phyloP scores from a whole-genome alignment of 1,140 invertebrate species.

The Globodera rostochiensis region DNA sequence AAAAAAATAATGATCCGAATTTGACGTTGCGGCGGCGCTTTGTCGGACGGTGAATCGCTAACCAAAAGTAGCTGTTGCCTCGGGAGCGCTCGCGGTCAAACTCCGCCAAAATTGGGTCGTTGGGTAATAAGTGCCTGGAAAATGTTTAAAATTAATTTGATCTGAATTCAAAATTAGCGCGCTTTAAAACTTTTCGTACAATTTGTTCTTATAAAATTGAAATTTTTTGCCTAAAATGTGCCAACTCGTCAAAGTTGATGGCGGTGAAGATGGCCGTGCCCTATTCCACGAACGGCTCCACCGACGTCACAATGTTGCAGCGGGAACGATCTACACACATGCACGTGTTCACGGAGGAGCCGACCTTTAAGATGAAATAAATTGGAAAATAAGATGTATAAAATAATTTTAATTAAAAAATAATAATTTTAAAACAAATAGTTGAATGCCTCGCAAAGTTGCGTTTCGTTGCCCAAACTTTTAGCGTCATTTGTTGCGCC shows the following conservation, averaged over 20 bases:
- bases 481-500: conserved; percentile 2
- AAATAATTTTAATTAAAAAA: background rate
- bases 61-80: background rate
- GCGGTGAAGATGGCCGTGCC: conserved; percentile 33
- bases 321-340: conserved; percentile 33
- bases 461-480: conserved; percentile 33
- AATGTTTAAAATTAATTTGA: conserved; percentile 6
- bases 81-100: conserved; percentile 20
- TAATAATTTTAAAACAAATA: background rate
- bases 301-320: conserved; percentile 44
- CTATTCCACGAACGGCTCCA: conserved; percentile 50
- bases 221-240: conserved; percentile 46
- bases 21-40: background rate
- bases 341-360: conserved; percentile 43
- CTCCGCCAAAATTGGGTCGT: conserved; percentile 40
- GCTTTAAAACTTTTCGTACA: background rate
- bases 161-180: conserved; percentile 10
- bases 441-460: conserved; percentile 46
- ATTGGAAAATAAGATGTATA: background rate
- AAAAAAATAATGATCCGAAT: too few species aligned
- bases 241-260: conserved; percentile 48
- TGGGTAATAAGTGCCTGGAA: conserved; percentile 44
- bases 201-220: too few species aligned
- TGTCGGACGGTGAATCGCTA: background rate
- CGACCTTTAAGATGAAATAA: background rate